Percentiles rank a stretch among this genome's conserved stretches.
These are phyloP conservation scores for Balaenoptera acutorostrata DNA, from an alignment of 2,113 vertebrate species.

Conservation along the genomic window DNA sequence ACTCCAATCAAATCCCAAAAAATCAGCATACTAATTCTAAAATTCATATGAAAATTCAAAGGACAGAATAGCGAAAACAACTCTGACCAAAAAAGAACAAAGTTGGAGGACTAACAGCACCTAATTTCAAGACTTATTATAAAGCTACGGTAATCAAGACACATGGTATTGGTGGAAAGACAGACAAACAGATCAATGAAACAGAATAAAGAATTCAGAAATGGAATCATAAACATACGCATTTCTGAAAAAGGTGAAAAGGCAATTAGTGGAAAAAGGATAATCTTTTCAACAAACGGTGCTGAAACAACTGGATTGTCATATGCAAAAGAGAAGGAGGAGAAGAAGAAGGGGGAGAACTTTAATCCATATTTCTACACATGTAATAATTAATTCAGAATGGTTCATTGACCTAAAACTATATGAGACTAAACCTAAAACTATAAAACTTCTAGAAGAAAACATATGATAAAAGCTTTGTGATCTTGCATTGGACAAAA, in stretches of 20 bases:
- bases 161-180: not conserved
- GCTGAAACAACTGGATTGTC: not conserved
- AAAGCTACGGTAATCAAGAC: not conserved
- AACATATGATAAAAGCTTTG: not conserved
- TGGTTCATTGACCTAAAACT: not conserved
- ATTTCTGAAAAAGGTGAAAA: not conserved
- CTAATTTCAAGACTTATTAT: not conserved
- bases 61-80: not conserved
- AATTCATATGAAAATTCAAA: not conserved
- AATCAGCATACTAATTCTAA: constrained; percentile 21
- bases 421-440: not conserved
- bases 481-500: not conserved
- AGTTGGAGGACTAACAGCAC: not conserved
- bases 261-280: not conserved
- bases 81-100: not conserved
- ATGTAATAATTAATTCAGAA: not conserved
- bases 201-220: not conserved
- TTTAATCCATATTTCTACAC: not conserved
- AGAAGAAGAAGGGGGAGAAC: not conserved
- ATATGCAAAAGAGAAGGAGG: not conserved
- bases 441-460: not conserved
- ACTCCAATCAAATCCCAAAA: constrained; percentile 2
- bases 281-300: not conserved
- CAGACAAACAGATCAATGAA: not conserved
- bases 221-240: not conserved